Percentiles rank a stretch among this genome's conserved stretches.
These are phyloP conservation scores for Drosophila melanosoma DNA, from an alignment of 2,888 invertebrate species.

Conservation along the genomic window DNA sequence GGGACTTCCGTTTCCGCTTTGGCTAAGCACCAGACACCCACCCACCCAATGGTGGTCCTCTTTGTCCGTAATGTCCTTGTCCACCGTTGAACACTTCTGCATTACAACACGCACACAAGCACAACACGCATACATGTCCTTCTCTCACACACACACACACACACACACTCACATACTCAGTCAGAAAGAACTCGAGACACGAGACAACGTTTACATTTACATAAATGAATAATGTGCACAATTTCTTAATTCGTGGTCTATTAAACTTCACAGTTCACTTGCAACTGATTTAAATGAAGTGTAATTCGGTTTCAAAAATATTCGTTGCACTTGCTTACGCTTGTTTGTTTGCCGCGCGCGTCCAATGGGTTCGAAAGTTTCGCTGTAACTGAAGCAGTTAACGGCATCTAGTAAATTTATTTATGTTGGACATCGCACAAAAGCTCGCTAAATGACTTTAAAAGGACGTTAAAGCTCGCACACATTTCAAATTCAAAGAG, in stretches of 20 bases:
- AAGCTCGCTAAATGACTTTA: slow-evolving; percentile 70
- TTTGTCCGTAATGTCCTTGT: slow-evolving; percentile 78
- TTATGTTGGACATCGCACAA: slow-evolving; percentile 35
- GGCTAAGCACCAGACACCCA: slow-evolving; percentile 10
- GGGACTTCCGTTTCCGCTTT: slow-evolving; percentile 77
- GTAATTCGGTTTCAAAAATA: slow-evolving; percentile 65
- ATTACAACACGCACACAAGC: slow-evolving; percentile 36
- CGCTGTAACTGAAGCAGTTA: slow-evolving; percentile 69
- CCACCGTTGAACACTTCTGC: slow-evolving; percentile 48
- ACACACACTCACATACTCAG: slow-evolving; percentile 1
- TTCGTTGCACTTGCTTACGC: slow-evolving; percentile 29
- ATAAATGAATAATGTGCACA: slow-evolving; percentile 35
- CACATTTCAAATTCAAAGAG: slow-evolving; percentile 15
- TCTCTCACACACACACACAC: slow-evolving; percentile 20
- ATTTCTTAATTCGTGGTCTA: slow-evolving; percentile 37
- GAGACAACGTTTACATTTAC: slow-evolving; percentile 30
- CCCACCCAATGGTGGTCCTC: slow-evolving; percentile 33
- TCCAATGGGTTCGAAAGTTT: slow-evolving; percentile 67
- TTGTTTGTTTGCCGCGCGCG: slow-evolving; percentile 52
- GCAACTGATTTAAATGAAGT: slow-evolving; percentile 39
- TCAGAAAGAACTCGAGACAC: not conserved
- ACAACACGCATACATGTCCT: slow-evolving; percentile 3
- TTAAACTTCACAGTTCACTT: slow-evolving; percentile 56
- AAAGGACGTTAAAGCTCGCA: slow-evolving; percentile 64
- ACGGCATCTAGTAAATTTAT: slow-evolving; percentile 47